Percentiles rank a stretch among this genome's conserved stretches.
Evolutionary conservation across 2,113 vertebrate genomes (phyloP).

Genomic region (Vireo altiloquus): DNA sequence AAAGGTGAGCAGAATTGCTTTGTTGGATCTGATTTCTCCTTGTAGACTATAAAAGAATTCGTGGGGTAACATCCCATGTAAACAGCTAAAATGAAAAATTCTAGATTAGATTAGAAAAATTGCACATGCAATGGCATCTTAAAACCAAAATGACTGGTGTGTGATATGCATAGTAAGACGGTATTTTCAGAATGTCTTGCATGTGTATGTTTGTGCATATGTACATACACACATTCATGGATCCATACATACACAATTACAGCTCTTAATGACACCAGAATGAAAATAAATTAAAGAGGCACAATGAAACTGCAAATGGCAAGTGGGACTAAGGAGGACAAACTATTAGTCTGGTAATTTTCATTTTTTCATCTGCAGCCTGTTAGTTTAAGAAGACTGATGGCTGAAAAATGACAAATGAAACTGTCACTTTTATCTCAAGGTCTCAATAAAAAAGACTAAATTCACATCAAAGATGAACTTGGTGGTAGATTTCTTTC

Average conservation of each 20-base stretch:
- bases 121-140: neutral
- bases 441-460: neutral
- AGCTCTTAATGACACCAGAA: neutral
- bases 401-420: neutral
- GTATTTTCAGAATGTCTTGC: neutral
- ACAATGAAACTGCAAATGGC: neutral
- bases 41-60: neutral
- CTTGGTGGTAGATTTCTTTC: neutral
- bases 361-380: neutral
- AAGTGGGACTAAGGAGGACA: neutral
- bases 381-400: neutral
- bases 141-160: neutral
- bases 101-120: neutral
- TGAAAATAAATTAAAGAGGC: neutral
- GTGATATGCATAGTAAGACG: neutral
- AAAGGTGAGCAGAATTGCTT: neutral
- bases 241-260: neutral
- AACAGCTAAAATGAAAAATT: neutral
- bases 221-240: neutral
- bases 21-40: neutral
- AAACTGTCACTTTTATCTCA: neutral
- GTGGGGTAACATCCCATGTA: neutral
- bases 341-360: neutral
- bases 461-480: neutral
- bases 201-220: neutral